Percentiles rank a stretch among this genome's conserved stretches.
phyloP scores from a whole-genome alignment of 64 coral and sea anemone genomes.

The Cladopsammia gracilis region DNA sequence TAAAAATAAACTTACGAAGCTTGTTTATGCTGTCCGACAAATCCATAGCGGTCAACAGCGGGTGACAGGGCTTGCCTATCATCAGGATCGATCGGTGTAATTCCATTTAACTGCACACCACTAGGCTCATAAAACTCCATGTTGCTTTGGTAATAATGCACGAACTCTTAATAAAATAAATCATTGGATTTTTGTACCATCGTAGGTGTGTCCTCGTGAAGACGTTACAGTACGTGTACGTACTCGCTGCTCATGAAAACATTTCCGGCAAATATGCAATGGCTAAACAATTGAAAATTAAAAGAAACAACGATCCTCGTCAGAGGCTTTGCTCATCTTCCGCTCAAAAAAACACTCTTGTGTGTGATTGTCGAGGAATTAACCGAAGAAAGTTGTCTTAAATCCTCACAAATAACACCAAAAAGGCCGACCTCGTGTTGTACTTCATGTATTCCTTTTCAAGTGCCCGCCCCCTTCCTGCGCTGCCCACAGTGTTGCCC shows the following conservation, averaged over 20 bases:
- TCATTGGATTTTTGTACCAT: neutral
- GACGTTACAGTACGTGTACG: neutral
- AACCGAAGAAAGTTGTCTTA: neutral
- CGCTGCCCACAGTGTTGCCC: too few species aligned
- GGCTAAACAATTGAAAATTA: neutral
- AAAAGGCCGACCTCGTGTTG: neutral
- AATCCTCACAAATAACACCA: neutral
- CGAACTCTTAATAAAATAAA: neutral
- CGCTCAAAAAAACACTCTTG: neutral
- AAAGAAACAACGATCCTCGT: neutral
- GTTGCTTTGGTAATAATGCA: neutral
- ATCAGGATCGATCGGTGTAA: slow-evolving; percentile 86
- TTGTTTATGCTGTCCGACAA: slow-evolving; percentile 94
- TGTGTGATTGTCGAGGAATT: neutral
- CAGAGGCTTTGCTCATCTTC: neutral
- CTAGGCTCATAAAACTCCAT: slow-evolving; percentile 95
- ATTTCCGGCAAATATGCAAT: neutral
- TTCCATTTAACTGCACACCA: slow-evolving; percentile 70
- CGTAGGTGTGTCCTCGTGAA: neutral
- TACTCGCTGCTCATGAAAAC: neutral
- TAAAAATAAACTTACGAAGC: slow-evolving; percentile 85
- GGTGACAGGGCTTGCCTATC: slow-evolving; percentile 1
- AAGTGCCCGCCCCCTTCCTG: neutral
- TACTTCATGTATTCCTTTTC: neutral
- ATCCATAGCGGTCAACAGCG: slow-evolving; percentile 74